Base-by-base conservation (phyloP, 1,140 invertebrate species). In the Pseudachorutes palmiensis region DNA sequence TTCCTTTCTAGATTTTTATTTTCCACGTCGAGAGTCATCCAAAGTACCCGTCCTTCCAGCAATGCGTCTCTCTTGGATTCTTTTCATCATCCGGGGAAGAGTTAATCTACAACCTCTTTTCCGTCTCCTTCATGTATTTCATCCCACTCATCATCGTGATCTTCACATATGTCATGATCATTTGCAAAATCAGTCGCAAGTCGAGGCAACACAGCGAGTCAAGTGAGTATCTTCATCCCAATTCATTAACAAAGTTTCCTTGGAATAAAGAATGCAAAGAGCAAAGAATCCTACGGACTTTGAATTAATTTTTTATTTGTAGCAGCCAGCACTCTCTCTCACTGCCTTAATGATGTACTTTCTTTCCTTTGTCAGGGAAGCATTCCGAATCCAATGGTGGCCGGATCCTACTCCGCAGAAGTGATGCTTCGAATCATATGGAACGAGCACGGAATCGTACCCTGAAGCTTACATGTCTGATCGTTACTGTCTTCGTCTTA, bases 31-130 rank as follows among this genome's bases (percentile, higher is more conserved):
- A 81, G 62, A 76, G 75, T 0, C 89, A 90, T 77, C 88, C 88
- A 0, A 72, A 81, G 0, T 81, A 84, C 72, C 80, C 80, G 0
- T 82, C 85, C 60, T 91, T 87, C 79, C 81, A 82, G 63, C 90
- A 92, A 77, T 91, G 89, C 76, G 89, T 91, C 0, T 87, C 87
- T 0, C 89, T 90, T 76, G 85, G 84, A 64, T 88, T 85, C 57
- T 89, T 90, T 78, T 78, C 80, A 0, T 82, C 81, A 0, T 74
- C 75, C 0, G 72, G 77, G 0, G 81, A 86, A 67, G 66, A 68
- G 28, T 81, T 84, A 1, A 81, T 83, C 26, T 91, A 91, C 80
- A 90, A 88, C 76, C 75, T 91, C 29, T 88, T 88, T 78, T 87
- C 86, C 65, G 80, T 91, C 0, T 79, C 84, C 49, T 84, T 85